A percentile compares a stretch with the other conserved stretches of the same genome.
phyloP scores from a whole-genome alignment of 1,140 invertebrate genomes.

The Drosophila nebulosa region DNA sequence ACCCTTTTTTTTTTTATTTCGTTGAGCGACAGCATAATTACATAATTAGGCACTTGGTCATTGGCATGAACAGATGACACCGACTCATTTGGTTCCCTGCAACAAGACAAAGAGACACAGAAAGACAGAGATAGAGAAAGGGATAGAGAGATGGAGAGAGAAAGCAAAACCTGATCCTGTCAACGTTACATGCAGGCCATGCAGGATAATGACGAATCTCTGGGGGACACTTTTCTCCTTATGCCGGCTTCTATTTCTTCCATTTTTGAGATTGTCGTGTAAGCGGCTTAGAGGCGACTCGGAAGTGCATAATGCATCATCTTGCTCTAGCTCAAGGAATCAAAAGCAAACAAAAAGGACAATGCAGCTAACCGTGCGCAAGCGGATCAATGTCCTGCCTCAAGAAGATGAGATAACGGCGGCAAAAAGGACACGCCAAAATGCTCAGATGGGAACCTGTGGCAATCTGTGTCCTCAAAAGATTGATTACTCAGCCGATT shows the following conservation, averaged over 20 bases:
- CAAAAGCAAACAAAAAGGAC: constrained; percentile 54
- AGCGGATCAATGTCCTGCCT: constrained; percentile 46
- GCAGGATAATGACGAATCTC: not conserved
- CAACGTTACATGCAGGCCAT: constrained; percentile 21
- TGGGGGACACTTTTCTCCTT: not conserved
- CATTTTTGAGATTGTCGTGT: constrained; percentile 29
- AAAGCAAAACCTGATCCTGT: constrained; percentile 30
- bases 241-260: too few species aligned
- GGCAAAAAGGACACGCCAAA: constrained; percentile 74
- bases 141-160: constrained; percentile 20
- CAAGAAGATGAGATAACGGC: constrained; percentile 57
- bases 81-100: not conserved
- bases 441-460: constrained; percentile 59
- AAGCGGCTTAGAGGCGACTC: constrained; percentile 71
- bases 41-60: constrained; percentile 67
- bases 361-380: constrained; percentile 77
- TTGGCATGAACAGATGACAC: constrained; percentile 21
- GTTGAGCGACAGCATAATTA: constrained; percentile 62
- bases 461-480: constrained; percentile 54
- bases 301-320: constrained; percentile 78
- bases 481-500: constrained; percentile 75
- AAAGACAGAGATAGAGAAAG: constrained; percentile 3
- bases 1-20: constrained; percentile 11
- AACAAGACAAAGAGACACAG: too few species aligned
- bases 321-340: constrained; percentile 58